Evolutionary conservation across 2,888 invertebrate genomes (phyloP), one percentile per base, ranked within the genome.

Genomic region (Ditylenchus weischeri): DNA sequence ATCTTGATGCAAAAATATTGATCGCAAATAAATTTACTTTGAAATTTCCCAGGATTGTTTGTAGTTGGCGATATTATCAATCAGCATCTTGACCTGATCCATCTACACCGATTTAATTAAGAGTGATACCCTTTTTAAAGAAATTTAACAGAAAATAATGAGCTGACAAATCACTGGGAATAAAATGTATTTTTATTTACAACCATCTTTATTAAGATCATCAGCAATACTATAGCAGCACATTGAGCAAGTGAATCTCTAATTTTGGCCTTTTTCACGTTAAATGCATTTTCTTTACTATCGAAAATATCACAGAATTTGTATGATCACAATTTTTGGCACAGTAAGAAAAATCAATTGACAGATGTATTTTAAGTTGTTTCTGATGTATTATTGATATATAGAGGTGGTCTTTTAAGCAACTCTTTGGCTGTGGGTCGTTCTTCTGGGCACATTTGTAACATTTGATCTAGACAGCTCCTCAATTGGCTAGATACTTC

Each of bases 361-460:
- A 29, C 1, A 29, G n/a, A 13, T 15, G 54, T 21, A 11, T 23
- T 11, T 29, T 7, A 54, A 15, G 21, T n/a, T 1, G 13, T 10
- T 54, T 23, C 54, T 54, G n/a, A 54, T 2, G 15, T 29, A 29
- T 43, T 43, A 8, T 43, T 43, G 43, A 2, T 43, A 8, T 43
- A 43, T 1, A 73, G 67, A 18, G 73, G 70, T 29, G 35, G 23
- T 36, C 47, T 65, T 38, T 54, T 35, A 15, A 73, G 54, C 15
- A 75, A 66, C 36, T 76, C 57, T 18, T 48, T 63, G 43, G 75
- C 76, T 8, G 62, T 65, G 4, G 75, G 75, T 18, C 75, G 62
- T 18, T 64, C 51, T 47, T 67, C 69, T 5, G 74, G 71, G 11
- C 61, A 59, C 19, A 35, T 35, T 19, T 62, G 49, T n/a, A 76